Base-by-base conservation (phyloP, 2,113 vertebrate genomes). In the Amphiprion ocellaris region DNA sequence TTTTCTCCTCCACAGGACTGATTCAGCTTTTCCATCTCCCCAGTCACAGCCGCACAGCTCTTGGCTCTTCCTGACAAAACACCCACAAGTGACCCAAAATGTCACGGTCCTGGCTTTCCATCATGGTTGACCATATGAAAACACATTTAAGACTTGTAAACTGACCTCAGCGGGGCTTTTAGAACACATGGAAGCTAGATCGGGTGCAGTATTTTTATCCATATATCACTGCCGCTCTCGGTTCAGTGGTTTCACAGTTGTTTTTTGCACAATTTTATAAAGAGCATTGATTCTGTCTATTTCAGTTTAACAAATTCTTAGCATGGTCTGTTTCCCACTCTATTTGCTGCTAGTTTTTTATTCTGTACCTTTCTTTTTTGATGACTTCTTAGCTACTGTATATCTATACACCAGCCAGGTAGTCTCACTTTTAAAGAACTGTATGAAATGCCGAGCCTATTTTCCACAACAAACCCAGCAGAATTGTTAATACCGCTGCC, bases 11-110 rank as follows among this genome's bases (percentile, higher is more conserved):
- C 8, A 37, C 33, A 60, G 67, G 59, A 52, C 76, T 62, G 81
- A 84, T 79, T 90, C 90, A 89, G 69, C 79, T 81, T 87, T 90
- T 91, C 84, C 87, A 86, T 80, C 64, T 72, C 69, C 74, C 62
- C 41, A 24, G 64, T 83, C 74, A 69, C 19, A 69, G 74, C 73
- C 59, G 26, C 61, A 49, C 24, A 10, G 54, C 66, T 84, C 73
- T 81, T 80, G 71, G 71, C 69, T 83, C 19, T 74, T 79, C 71
- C 54, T 62, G 77, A 82, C 69, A 66, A 89, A 88, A 90, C 85
- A 89, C 83, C 82, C 85, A 89, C 79, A 87, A 69, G 46, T 74
- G 81, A 89, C 79, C 89, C 54, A 72, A 37, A 87, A 88, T 86
- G 88, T 89, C 75, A 82, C 28, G 1, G 68, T 76, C 70, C 64